phyloP scores from a whole-genome alignment of 2,113 vertebrate species.

The Tupaia chinensis region DNA sequence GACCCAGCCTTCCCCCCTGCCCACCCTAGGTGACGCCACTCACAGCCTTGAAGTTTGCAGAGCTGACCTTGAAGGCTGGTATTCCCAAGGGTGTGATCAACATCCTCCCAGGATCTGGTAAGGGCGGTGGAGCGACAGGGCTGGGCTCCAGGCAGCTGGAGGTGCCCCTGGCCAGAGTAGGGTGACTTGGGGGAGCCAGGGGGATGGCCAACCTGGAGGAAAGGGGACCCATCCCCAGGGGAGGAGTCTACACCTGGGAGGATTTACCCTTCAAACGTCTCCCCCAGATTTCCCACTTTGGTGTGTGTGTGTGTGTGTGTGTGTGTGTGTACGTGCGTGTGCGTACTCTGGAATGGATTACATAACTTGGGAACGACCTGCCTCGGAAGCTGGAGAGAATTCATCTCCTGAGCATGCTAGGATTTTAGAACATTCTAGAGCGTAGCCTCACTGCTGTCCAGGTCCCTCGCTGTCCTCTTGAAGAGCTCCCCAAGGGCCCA shows the following conservation, averaged over 20 bases:
- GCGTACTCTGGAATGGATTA: neutral
- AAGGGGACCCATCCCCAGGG: rapidly evolving
- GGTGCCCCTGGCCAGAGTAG: neutral
- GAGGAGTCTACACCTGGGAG: neutral
- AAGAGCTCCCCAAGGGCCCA: neutral
- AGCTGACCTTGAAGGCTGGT: slow-evolving; percentile 90
- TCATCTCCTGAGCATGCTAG: neutral
- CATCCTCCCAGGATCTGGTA: slow-evolving; percentile 92
- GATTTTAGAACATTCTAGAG: neutral
- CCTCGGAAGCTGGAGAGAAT: neutral
- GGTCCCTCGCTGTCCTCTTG: neutral
- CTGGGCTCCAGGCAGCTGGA: neutral
- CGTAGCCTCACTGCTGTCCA: no score
- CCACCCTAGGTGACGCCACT: slow-evolving; percentile 91
- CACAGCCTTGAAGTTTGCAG: slow-evolving; percentile 93
- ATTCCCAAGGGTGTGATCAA: slow-evolving; percentile 93
- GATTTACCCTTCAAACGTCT: neutral
- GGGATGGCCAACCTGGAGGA: neutral
- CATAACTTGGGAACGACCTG: neutral
- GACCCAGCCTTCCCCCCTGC: neutral
- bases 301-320: neutral
- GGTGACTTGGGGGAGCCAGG: neutral
- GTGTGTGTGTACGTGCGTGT: neutral
- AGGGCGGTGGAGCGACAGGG: neutral
- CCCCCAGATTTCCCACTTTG: no score